Percentiles rank a stretch among this genome's conserved stretches.
Conservation (phyloP, 2,797 vertebrate species). For the Spheniscus humboldti region DNA sequence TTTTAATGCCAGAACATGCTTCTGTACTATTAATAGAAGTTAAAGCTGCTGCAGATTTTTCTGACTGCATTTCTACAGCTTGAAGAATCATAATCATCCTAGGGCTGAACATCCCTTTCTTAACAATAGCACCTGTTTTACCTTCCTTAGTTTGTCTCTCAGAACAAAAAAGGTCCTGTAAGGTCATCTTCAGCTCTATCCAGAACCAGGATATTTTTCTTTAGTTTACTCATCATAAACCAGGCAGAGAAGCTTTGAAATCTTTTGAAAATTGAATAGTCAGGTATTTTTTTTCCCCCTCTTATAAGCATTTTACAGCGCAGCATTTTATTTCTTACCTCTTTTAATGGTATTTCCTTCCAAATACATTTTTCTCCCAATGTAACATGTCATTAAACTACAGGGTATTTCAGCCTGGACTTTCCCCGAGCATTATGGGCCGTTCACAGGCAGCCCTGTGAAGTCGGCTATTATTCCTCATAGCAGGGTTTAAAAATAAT, state of each 20-base stretch:
- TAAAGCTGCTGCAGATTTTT: conserved; percentile 26
- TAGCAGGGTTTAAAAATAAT: conserved; percentile 71
- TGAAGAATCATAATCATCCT: conserved; percentile 21
- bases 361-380: conserved; percentile 50
- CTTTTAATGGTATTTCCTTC: conserved; percentile 66
- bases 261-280: conserved; percentile 10
- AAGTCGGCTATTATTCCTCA: conserved; percentile 63
- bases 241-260: conserved; percentile 2
- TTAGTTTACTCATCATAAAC: neutral
- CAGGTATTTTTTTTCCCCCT: neutral
- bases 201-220: conserved; percentile 28
- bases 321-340: conserved; percentile 34
- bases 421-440: conserved; percentile 62
- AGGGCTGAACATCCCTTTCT: conserved; percentile 7
- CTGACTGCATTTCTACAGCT: conserved; percentile 24
- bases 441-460: conserved; percentile 44
- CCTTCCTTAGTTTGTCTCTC: conserved; percentile 44
- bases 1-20: conserved; percentile 49
- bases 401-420: conserved; percentile 62
- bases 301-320: conserved; percentile 2
- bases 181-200: conserved; percentile 45
- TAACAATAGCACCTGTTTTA: conserved; percentile 61
- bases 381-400: conserved; percentile 66
- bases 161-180: conserved; percentile 51
- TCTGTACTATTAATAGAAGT: conserved; percentile 38